Percentiles rank a stretch among this genome's conserved stretches.
Conservation (phyloP, 2,113 vertebrate species). For the Anhinga anhinga region DNA sequence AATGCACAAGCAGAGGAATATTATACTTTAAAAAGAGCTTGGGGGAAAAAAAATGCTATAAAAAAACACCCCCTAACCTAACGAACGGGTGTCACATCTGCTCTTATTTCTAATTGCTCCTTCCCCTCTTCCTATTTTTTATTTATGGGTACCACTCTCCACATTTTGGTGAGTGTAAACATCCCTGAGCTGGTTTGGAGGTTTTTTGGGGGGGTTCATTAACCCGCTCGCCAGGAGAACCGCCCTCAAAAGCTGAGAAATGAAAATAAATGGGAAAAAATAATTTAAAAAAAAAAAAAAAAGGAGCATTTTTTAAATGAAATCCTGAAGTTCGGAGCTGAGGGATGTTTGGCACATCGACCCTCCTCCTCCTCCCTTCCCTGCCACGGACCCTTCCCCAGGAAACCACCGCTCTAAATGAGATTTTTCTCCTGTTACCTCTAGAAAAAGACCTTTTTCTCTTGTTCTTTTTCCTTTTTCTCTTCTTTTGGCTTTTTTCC, state of each 20-base stretch:
- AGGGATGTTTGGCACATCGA: neutral
- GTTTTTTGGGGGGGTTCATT: neutral
- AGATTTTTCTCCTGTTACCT: neutral
- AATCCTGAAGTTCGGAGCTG: neutral
- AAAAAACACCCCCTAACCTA: no score
- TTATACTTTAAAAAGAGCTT: neutral
- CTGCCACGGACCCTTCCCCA: neutral
- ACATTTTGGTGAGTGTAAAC: neutral
- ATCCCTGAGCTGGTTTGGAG: neutral
- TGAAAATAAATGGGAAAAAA: fast-evolving
- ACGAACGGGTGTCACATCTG: neutral
- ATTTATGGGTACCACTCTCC: conserved; percentile 4
- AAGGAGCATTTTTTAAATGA: neutral
- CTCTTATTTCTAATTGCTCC: neutral
- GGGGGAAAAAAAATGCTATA: fast-evolving
- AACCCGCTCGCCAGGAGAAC: neutral
- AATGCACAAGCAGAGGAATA: neutral
- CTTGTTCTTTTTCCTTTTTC: neutral
- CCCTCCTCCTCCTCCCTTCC: neutral
- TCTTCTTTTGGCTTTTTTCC: neutral
- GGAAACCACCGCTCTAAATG: neutral
- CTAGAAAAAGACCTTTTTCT: neutral
- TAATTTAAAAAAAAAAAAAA: neutral
- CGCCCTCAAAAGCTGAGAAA: neutral
- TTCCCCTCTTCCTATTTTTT: conserved; percentile 11